Evolutionary conservation across 2,113 vertebrate species (phyloP).

Genomic region (Ahaetulla prasina): DNA sequence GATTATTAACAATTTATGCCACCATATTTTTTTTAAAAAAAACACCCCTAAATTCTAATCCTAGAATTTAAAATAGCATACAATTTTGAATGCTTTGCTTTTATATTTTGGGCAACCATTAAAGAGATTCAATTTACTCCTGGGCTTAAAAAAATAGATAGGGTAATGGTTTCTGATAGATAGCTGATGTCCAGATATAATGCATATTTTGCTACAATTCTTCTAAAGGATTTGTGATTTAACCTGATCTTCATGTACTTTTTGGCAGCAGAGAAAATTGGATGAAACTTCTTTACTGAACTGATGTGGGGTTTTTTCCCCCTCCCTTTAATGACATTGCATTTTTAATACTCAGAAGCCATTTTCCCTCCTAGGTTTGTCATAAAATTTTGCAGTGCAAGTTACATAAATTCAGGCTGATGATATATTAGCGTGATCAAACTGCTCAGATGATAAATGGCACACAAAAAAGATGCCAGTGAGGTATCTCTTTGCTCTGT

Average conservation of each 20-base stretch:
- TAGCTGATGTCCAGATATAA: neutral
- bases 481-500: conserved; percentile 24
- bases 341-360: neutral
- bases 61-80: neutral
- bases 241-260: conserved; percentile 1
- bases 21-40: neutral
- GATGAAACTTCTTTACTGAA: neutral
- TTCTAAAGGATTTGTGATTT: neutral
- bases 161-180: neutral
- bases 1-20: neutral
- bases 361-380: neutral
- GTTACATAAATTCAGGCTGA: conserved; percentile 15
- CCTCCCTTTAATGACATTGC: neutral
- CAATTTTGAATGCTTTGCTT: neutral
- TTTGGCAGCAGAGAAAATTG: conserved; percentile 14
- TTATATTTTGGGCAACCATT: neutral
- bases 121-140: neutral
- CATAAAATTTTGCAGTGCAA: neutral
- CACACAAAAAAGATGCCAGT: neutral
- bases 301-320: neutral
- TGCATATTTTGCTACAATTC: conserved; percentile 18
- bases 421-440: conserved; percentile 34
- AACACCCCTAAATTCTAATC: neutral
- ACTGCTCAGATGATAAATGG: conserved; percentile 25
- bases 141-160: neutral